Conservation (phyloP, 2,113 vertebrate genomes). For the Psephotus haematonotus region DNA sequence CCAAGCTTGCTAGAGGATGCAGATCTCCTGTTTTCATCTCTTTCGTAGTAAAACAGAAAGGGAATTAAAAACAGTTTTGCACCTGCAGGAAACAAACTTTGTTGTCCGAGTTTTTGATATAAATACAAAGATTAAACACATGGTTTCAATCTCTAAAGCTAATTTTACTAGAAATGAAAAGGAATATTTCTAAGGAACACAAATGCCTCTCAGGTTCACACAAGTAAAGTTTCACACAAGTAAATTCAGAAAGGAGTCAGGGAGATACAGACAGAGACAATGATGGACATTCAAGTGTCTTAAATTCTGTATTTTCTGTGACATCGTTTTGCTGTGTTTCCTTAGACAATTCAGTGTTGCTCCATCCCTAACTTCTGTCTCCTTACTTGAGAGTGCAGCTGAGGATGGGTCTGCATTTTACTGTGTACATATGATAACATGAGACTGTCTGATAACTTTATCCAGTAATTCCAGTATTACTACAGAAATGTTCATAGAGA, state of each 20-base stretch:
- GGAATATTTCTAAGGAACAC: background rate
- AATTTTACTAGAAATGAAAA: background rate
- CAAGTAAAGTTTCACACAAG: background rate
- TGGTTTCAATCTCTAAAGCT: background rate
- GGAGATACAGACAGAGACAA: background rate
- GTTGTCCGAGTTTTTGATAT: background rate
- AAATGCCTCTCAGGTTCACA: background rate
- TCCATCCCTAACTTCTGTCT: background rate
- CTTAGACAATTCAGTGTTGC: background rate
- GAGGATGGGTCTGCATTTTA: background rate
- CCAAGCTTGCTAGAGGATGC: background rate
- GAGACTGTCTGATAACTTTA: background rate
- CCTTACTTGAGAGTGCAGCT: background rate
- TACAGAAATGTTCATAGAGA: background rate
- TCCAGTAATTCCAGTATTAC: background rate
- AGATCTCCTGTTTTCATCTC: background rate
- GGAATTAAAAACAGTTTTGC: background rate
- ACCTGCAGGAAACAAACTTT: background rate
- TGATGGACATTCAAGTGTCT: background rate
- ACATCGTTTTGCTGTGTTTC: background rate
- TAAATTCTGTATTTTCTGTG: background rate
- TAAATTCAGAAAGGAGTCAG: background rate
- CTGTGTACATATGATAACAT: background rate
- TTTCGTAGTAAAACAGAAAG: background rate
- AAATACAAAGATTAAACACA: background rate